Base-by-base conservation (phyloP, 2,797 vertebrate species). In the Psittacula derbiana region DNA sequence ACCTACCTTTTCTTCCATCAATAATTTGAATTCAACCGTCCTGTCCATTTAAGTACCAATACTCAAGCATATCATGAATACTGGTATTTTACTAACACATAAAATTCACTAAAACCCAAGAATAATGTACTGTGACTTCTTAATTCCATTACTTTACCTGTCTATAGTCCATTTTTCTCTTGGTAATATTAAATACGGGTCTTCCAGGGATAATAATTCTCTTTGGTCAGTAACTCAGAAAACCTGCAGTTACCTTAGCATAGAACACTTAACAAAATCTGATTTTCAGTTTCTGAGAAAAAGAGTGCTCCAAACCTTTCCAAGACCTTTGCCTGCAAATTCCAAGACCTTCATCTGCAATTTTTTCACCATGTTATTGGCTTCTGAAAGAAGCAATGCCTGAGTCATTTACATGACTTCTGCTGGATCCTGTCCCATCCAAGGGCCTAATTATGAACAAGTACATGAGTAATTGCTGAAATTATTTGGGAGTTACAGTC, bases 61-160 rank as follows among this genome's bases (percentile, higher is more conserved):
- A 86, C 13, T 62, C 80, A 69, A 38, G 64, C 8, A 50, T 38
- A 61, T 47, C 8, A 89, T 1, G 2, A 80, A 82, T 20, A 57
- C 14, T 44, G 62, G 18, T 76, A 74, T 66, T 87, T 67, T 36
- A 89, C 55, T 71, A 87, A 82, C 27, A 18, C 24, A 89, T 36
- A 87, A 67, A 91, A 80, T 40, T 53, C 30, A 83, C 40, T 80
- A 83, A 85, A 80, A 19, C 16, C 3, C 33, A 92, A 71, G 78
- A 95, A 80, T 78, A 91, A 94, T 66, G 46, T 78, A 92, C 79
- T 85, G 15, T 33, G 93, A 89, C 57, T 52, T 83, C 61, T 85
- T 85, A 2, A 87, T 53, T 85, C n/a, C 28, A 69, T 58, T 82
- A 93, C 53, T 90, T 65, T 55, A 88, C 18, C 23, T 41, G 60